Conservation (phyloP, 2,797 vertebrate genomes). For the Vespertilio murinus region DNA sequence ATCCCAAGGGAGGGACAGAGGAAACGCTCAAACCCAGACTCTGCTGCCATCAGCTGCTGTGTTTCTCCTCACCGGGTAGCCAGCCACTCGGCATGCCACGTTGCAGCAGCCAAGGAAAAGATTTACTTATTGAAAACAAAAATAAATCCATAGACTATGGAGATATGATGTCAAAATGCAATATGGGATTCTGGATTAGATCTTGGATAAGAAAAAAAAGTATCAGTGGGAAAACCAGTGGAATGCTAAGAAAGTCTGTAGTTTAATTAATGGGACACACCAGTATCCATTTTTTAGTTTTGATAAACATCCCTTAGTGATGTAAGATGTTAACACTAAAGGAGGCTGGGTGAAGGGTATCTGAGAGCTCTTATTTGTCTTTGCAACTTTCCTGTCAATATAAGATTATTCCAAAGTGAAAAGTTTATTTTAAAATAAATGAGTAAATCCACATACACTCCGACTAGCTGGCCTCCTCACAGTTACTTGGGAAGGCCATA, state of each 20-base stretch:
- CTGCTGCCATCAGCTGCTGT: background rate
- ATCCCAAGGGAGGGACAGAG: background rate
- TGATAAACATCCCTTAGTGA: background rate
- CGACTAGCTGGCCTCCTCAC: background rate
- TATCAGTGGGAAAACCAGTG: background rate
- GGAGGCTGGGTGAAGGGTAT: background rate
- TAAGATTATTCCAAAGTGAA: constrained; percentile 35
- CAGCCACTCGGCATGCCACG: background rate
- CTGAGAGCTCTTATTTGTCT: background rate
- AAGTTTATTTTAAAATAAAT: background rate
- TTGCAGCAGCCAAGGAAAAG: background rate
- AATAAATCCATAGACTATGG: background rate
- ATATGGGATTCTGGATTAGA: background rate
- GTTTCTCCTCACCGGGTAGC: background rate
- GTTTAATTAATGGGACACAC: background rate
- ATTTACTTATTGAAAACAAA: background rate
- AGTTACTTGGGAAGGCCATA: background rate
- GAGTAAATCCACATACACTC: background rate
- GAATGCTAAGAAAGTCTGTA: background rate
- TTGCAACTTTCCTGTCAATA: background rate
- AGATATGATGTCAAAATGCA: background rate
- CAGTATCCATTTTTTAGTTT: background rate
- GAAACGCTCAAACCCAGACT: background rate
- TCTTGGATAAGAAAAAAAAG: background rate
- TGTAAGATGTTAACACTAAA: background rate